Evolutionary conservation across 2,113 vertebrate genomes (phyloP), one percentile per base, ranked within the genome.

Genomic region (Aldabrachelys gigantea): DNA sequence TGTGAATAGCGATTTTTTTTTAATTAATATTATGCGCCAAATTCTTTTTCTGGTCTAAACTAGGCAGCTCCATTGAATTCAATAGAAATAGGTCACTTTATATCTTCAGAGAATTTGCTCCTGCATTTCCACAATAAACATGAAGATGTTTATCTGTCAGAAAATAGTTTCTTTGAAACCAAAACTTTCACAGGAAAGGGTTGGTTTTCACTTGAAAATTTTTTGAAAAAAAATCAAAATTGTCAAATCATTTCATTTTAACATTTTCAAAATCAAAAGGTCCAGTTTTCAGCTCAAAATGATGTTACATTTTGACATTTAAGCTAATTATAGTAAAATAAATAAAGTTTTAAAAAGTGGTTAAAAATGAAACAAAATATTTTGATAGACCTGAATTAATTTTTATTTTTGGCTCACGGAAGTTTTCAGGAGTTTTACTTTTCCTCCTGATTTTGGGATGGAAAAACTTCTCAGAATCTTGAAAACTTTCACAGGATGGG

Each of bases 41-140:
- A 47, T 8, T 90, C 4, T 14, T 59, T 76, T 91, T 80, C 62
- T 44, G 41, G 10, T 76, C 27, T 27, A 76, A 76, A 76, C 44
- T 76, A 41, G 41, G 12, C 12, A 44, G 38, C 41, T 27, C 38
- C 72, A 47, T 12, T 76, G 38, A 27, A 76, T 27, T 76, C 38
- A 76, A 27, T 76, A 44, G 21, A 44, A 76, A 44, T 76, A 24
- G 6, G 6, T 25, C 72, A 76, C 10, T 76, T 76, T 44, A 44
- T 25, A 44, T 12, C n/a, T 44, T 0, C 65, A 25, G 89, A 49
- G 89, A 88, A 84, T 6, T 21, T 1, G 4, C 29, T 14, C 47
- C 50, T 95, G 85, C 31, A 21, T 88, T 95, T 92, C 17, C 52
- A 27, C 35, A 47, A 27, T 84, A 89, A 82, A 82, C 87, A 91